phyloP scores from a whole-genome alignment of 2,113 vertebrate species.

The Balaeniceps rex region DNA sequence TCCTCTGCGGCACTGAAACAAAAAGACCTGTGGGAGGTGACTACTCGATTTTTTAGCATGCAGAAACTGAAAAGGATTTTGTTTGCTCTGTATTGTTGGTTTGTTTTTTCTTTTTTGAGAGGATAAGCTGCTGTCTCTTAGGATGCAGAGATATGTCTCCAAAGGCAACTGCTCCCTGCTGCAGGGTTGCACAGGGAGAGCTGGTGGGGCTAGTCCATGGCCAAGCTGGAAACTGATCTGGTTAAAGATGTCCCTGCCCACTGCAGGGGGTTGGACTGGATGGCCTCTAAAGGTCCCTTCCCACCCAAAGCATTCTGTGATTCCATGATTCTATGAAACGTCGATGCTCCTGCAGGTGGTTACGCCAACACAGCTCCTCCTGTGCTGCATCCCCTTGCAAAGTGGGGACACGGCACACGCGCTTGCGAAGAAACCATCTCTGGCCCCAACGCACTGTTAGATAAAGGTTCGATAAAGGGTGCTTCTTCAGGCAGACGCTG shows the following conservation, averaged over 20 bases:
- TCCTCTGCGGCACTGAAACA: too few relatives aligned
- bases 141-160: background rate
- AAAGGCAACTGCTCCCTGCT: background rate
- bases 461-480: background rate
- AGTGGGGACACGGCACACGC: accelerated
- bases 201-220: background rate
- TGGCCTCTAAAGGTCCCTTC: too few relatives aligned
- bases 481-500: background rate
- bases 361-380: background rate
- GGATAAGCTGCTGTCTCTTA: background rate
- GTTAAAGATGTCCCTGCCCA: too few relatives aligned
- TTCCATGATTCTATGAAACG: too few relatives aligned
- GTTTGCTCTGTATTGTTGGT: background rate
- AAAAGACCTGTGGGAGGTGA: background rate
- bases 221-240: background rate
- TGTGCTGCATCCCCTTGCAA: background rate
- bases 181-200: background rate
- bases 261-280: too few relatives aligned
- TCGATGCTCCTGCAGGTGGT: background rate
- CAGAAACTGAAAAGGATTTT: background rate
- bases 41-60: background rate
- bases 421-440: background rate
- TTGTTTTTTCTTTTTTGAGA: background rate
- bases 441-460: too few relatives aligned
- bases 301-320: too few relatives aligned